Evolutionary conservation across 2,113 vertebrate genomes (phyloP), one percentile per base, ranked within the genome.

Genomic region (Pachyramphus minor): DNA sequence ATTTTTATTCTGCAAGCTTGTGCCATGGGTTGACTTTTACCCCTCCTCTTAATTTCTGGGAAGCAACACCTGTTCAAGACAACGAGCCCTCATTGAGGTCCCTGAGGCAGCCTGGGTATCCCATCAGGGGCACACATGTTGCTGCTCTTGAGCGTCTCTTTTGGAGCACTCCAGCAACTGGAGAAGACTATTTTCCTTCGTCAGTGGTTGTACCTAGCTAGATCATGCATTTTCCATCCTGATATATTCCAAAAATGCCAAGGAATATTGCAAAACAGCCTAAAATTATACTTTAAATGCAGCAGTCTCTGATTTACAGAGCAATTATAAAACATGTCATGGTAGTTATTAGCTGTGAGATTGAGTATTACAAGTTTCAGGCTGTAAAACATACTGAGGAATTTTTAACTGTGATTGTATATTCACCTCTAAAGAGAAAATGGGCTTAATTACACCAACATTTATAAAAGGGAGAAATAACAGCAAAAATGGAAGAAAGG

Each of bases 391-490:
- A 53, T 56, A 52, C 49, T 14, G 14, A 24, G 42, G 53, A 69
- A 79, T 78, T 95, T 94, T 84, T 91, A 84, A 55, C 76, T 84
- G 58, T 72, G 86, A 85, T 80, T 94, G 78, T 63, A n/a, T 78
- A 93, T 92, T 93, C 88, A 88, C 83, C 53, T 86, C 68, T 92
- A 77, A 94, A 92, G 83, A 92, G 88, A 55, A 97, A 95, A 92
- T 86, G 45, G 30, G 79, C 1, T 12, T 92, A 76, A 95, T 95
- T 90, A 93, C 55, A 95, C 50, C 83, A 83, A 94, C 67, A 95
- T 74, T 92, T 93, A 76, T 84, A 76, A 90, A 94, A 89, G 37
- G 35, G 55, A 87, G 47, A 89, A 95, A 59, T 86, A 95, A 83
- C 4, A 31, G 33, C 78, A 77, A 76, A 93, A 92, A 41, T 2